Percentiles rank a stretch among this genome's conserved stretches.
phyloP scores from a whole-genome alignment of 2,113 vertebrate species.

The Rhinolophus sinicus region DNA sequence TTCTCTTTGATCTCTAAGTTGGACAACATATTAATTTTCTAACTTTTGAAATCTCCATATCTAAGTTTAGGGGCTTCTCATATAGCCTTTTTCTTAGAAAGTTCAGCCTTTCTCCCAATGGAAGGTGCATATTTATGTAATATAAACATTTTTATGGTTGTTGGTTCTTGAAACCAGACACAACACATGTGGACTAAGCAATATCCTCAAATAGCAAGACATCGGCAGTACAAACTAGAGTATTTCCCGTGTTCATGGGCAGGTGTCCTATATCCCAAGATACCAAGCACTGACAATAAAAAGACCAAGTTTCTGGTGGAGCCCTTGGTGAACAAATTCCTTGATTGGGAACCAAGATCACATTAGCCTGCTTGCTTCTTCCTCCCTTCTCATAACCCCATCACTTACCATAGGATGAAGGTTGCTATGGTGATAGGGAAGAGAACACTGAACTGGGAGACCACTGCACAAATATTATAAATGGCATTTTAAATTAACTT shows the following conservation, averaged over 20 bases:
- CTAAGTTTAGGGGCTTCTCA: neutral
- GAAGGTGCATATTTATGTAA: neutral
- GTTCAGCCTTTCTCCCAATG: neutral
- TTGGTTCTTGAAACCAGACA: neutral
- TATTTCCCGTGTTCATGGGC: neutral
- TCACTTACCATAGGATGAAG: neutral
- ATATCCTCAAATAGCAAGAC: neutral
- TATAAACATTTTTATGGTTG: neutral
- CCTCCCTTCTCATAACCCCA: neutral
- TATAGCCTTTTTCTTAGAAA: neutral
- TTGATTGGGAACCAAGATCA: neutral
- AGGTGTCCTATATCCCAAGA: neutral
- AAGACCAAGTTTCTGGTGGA: neutral
- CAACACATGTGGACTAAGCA: neutral
- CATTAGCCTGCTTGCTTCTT: neutral
- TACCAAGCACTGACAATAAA: neutral
- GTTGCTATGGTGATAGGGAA: conserved; percentile 25
- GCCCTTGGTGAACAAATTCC: neutral
- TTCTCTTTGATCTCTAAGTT: neutral
- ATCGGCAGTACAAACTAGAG: neutral
- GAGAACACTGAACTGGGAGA: neutral
- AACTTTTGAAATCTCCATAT: neutral
- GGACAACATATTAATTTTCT: neutral
- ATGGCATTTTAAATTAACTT: neutral
- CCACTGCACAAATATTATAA: neutral